Evolutionary conservation across 2,797 vertebrate genomes (phyloP).

Genomic region (Glossophaga mutica): DNA sequence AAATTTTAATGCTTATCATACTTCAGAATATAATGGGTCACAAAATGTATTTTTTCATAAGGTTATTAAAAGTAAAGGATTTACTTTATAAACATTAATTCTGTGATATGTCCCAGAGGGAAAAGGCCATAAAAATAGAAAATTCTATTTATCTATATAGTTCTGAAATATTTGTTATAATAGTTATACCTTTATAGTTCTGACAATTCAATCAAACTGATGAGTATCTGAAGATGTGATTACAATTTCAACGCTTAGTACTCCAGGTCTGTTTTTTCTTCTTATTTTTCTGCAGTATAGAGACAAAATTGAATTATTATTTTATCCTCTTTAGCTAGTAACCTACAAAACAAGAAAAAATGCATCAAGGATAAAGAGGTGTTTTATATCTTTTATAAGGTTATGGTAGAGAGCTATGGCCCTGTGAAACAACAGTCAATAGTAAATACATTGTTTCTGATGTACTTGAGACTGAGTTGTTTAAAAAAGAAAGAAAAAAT

Average conservation of each 20-base stretch:
- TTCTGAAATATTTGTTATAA: conserved; percentile 78
- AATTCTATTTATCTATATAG: conserved; percentile 73
- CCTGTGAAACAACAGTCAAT: conserved; percentile 5
- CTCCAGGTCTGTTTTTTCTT: conserved; percentile 46
- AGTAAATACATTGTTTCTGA: conserved; percentile 49
- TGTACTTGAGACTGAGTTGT: conserved; percentile 51
- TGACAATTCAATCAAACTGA: conserved; percentile 76
- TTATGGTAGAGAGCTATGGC: not conserved
- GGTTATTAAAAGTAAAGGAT: conserved; percentile 74
- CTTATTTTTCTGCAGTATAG: conserved; percentile 54
- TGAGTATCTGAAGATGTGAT: conserved; percentile 70
- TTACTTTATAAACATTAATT: conserved; percentile 77
- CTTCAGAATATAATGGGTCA: conserved; percentile 69
- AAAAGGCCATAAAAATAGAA: conserved; percentile 62
- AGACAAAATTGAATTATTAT: conserved; percentile 73
- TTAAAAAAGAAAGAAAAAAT: conserved; percentile 49
- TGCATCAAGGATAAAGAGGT: conserved; percentile 44
- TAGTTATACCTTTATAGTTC: conserved; percentile 71
- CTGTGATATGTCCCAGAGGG: conserved; percentile 52
- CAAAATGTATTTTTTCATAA: conserved; percentile 73
- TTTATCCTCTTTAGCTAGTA: conserved; percentile 73
- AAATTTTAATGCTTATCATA: conserved; percentile 66
- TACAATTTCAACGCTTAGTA: conserved; percentile 71
- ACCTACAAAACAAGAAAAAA: conserved; percentile 69
- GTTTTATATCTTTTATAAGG: conserved; percentile 40